A percentile compares a stretch with the other conserved stretches of the same genome.
Conservation (phyloP, 2,113 vertebrate genomes). For the Nymphicus hollandicus region DNA sequence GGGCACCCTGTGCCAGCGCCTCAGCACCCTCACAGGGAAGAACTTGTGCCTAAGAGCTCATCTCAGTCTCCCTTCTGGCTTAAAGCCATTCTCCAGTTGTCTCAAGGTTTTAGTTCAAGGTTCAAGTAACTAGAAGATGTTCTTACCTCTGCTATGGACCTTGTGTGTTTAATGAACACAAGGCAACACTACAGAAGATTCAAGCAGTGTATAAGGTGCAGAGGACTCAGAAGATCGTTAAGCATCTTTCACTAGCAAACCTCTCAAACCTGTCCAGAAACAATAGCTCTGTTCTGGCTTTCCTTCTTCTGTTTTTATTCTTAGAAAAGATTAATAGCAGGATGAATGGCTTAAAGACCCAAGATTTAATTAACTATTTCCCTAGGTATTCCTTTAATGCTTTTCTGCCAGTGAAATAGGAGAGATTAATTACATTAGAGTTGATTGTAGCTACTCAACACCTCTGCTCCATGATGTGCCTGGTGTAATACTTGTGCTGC, state of each 20-base stretch:
- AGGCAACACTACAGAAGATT: neutral
- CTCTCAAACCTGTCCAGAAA: neutral
- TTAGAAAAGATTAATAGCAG: neutral
- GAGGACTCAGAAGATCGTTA: neutral
- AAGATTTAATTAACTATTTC: neutral
- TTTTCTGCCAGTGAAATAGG: neutral
- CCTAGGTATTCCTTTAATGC: neutral
- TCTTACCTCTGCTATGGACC: neutral
- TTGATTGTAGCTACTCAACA: neutral
- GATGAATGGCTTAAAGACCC: neutral
- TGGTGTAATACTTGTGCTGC: rapidly evolving
- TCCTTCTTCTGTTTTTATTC: neutral
- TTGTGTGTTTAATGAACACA: neutral
- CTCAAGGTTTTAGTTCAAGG: neutral
- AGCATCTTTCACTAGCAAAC: neutral
- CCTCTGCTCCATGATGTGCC: rapidly evolving
- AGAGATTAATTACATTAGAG: neutral
- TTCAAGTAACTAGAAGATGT: neutral
- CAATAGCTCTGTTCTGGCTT: neutral
- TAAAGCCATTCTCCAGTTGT: neutral
- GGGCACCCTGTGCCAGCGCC: too few relatives aligned
- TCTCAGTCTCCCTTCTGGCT: neutral
- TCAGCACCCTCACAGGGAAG: neutral
- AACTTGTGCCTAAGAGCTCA: neutral
- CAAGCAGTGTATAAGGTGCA: neutral